These are phyloP conservation scores for Osedax fenrisi DNA, from an alignment of 2,888 invertebrate species.

Conservation along the genomic window DNA sequence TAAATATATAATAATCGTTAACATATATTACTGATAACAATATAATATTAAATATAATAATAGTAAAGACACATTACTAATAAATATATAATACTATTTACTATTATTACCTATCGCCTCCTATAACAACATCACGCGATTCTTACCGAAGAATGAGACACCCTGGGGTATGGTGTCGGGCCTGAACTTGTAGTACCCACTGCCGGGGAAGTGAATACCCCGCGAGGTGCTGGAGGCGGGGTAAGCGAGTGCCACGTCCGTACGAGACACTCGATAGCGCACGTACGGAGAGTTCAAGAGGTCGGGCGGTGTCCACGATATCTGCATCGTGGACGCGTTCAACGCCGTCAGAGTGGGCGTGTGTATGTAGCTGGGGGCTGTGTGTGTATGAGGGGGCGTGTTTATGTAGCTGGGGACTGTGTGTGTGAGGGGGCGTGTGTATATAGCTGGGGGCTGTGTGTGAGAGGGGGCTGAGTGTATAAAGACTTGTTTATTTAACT, in stretches of 20 bases:
- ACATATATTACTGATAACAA: too few relatives aligned
- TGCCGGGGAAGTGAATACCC: constrained; percentile 47
- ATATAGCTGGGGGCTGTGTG: constrained; percentile 38
- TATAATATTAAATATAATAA: too few relatives aligned
- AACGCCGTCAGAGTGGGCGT: constrained; percentile 40
- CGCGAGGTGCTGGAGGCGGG: constrained; percentile 43
- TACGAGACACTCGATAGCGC: constrained; percentile 43
- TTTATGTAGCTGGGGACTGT: constrained; percentile 40
- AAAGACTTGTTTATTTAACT: too few relatives aligned
- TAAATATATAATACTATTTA: too few relatives aligned
- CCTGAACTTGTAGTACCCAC: constrained; percentile 46
- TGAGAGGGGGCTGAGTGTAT: constrained; percentile 38
- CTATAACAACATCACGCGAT: too few relatives aligned
- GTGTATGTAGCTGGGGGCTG: constrained; percentile 39
- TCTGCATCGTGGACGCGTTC: constrained; percentile 43
- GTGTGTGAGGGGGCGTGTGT: too few relatives aligned
- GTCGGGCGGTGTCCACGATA: constrained; percentile 44
- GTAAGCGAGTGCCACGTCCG: constrained; percentile 43
- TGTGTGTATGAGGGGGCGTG: constrained; percentile 36
- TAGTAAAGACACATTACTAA: too few relatives aligned
- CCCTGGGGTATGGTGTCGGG: constrained; percentile 44
- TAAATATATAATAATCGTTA: too few relatives aligned
- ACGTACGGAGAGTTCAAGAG: constrained; percentile 45
- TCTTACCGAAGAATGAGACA: constrained; percentile 46
- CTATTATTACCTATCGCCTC: too few relatives aligned